Conservation (phyloP, 2,888 invertebrate genomes). For the Agrenia bidenticulata region DNA sequence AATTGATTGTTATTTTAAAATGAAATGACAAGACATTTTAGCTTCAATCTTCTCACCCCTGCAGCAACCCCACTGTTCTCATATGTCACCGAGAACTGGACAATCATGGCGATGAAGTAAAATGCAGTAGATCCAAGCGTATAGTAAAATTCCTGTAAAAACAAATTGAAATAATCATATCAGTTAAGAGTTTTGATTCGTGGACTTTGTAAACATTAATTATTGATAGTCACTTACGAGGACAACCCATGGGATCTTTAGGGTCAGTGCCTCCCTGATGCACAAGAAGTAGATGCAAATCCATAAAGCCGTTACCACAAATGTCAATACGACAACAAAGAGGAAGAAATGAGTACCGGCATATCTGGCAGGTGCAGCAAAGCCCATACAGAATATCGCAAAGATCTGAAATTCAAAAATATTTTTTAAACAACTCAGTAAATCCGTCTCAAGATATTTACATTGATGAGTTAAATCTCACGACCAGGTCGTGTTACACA, state of each 20-base stretch:
- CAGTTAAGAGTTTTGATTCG: not conserved
- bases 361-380: constrained; percentile 68
- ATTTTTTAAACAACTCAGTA: constrained; percentile 6
- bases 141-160: constrained; percentile 76
- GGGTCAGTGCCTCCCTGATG: constrained; percentile 72
- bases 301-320: constrained; percentile 81
- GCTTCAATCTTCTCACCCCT: constrained; percentile 71
- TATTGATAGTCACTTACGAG: constrained; percentile 65
- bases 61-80: constrained; percentile 62
- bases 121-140: constrained; percentile 69
- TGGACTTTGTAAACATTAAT: not conserved
- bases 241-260: constrained; percentile 81
- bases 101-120: constrained; percentile 78
- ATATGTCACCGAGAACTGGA: constrained; percentile 64
- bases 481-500: too few species aligned
- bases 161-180: constrained; percentile 12
- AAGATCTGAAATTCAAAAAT: constrained; percentile 36
- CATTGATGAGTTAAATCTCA: too few species aligned
- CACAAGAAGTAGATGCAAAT: constrained; percentile 76
- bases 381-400: constrained; percentile 55
- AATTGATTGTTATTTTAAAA: constrained; percentile 3
- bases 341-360: constrained; percentile 76
- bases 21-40: too few species aligned
- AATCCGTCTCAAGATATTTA: not conserved
- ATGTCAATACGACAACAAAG: constrained; percentile 77